A percentile compares a stretch with the other conserved stretches of the same genome.
These are phyloP conservation scores for Teleogryllus occipitalis DNA, from an alignment of 1,140 invertebrate genomes.

Conservation along the genomic window DNA sequence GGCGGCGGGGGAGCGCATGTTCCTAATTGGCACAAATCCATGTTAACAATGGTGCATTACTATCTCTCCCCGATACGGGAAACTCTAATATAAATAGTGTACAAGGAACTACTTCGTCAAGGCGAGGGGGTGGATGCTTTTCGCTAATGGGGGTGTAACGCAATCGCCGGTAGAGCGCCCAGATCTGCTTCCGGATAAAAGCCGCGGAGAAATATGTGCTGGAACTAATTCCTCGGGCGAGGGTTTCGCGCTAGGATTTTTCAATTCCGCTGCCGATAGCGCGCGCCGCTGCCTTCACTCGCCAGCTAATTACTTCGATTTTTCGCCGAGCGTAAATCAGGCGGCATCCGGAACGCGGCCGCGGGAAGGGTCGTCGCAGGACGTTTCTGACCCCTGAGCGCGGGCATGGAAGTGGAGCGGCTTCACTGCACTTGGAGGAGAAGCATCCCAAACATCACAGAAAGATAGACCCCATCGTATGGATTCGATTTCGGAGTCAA, in stretches of 20 bases:
- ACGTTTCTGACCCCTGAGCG: neutral
- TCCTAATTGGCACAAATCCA: slow-evolving; percentile 1
- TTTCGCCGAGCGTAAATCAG: neutral
- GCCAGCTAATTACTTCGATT: neutral
- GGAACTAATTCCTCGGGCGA: neutral
- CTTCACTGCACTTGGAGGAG: no score
- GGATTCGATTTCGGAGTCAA: no score
- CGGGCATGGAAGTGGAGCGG: no score
- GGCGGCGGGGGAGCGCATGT: neutral
- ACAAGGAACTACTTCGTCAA: neutral
- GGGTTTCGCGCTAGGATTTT: neutral
- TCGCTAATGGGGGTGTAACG: neutral
- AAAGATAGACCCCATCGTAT: no score
- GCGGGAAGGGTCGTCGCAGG: neutral
- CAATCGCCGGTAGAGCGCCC: neutral
- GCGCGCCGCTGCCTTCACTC: neutral
- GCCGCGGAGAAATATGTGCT: neutral
- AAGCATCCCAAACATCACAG: no score
- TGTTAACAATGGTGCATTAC: neutral
- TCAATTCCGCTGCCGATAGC: neutral
- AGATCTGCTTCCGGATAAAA: neutral
- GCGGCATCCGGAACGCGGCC: neutral
- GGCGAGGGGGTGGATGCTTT: neutral
- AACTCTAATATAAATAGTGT: neutral
- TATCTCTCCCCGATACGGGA: neutral